Base-by-base conservation (phyloP, 2,113 vertebrate genomes). In the Leucosticte australis region DNA sequence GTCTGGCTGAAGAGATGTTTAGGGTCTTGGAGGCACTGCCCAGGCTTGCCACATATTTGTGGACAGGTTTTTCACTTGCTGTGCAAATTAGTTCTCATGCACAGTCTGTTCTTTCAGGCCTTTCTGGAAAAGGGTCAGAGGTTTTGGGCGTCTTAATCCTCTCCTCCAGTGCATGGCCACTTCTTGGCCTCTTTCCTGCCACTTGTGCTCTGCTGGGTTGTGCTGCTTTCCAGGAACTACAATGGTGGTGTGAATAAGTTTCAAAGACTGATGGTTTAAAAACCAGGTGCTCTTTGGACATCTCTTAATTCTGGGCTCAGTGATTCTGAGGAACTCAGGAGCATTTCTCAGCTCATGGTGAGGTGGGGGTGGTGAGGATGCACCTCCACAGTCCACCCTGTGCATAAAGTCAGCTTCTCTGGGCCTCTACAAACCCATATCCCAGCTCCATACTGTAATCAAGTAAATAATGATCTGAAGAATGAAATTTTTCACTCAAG, bases 371-470 rank as follows among this genome's bases (percentile, higher is more conserved):
- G 59, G 12, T 24, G 26, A 26, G 17, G 30, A 41, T 68, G 16
- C 16, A n/a, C 16, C 21, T 31, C 24, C 62, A 41, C 4, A 9
- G 31, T 12, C 39, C 78, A 41, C 6, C 46, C 28, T 0, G 0
- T 26, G n/a, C 27, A 16, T 68, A 3, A 60, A 47, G 4, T 10
- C 46, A n/a, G 0, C 46, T 46, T 46, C n/a, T 68, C 46, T 41
- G 60, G 20, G 23, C 19, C 13, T 75, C 47, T 22, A 4, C n/a
- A 60, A 41, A 24, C 7, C 16, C 47, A 10, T 47, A 68, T 22
- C 23, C 35, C 50, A 46, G 24, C 15, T 53, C 23, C 5, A 33
- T 2, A 20, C 59, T 68, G 27, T 19, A 64, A 71, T 35, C 69
- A 67, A 65, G 13, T 53, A 20, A 76, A 80, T 46, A 0, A 30